Evolutionary conservation across 2,797 vertebrate species (phyloP).

Genomic region (Melanotaenia maccullochi): DNA sequence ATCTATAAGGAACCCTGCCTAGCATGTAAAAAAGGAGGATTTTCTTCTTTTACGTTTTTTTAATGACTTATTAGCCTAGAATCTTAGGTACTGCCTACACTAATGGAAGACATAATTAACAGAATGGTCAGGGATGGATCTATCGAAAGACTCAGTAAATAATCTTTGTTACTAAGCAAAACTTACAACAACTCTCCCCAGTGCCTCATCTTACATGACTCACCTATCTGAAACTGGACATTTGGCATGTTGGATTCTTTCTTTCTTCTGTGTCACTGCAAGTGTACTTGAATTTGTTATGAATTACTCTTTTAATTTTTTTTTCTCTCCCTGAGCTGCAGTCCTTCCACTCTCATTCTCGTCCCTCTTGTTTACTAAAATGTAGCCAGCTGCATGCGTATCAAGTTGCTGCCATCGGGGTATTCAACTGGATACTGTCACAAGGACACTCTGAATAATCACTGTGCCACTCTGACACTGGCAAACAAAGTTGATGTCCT

Average conservation of each 20-base stretch:
- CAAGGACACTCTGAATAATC: conserved; percentile 32
- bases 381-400: conserved; percentile 7
- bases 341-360: background rate
- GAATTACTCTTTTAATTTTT: conserved; percentile 17
- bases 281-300: conserved; percentile 11
- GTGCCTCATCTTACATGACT: conserved; percentile 30
- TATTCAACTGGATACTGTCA: conserved; percentile 27
- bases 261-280: conserved; percentile 21
- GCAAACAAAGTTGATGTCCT: background rate
- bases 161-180: conserved; percentile 13
- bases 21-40: conserved; percentile 34
- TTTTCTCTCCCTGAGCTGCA: background rate
- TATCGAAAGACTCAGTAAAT: conserved; percentile 12
- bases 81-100: background rate
- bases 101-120: conserved; percentile 1
- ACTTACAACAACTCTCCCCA: conserved; percentile 5
- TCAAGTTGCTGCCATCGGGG: conserved; percentile 21
- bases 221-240: conserved; percentile 20
- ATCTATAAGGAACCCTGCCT: conserved; percentile 24
- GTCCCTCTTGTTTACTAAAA: conserved; percentile 11
- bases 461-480: conserved; percentile 10
- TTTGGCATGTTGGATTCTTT: conserved; percentile 42
- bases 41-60: conserved; percentile 22
- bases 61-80: conserved; percentile 14
- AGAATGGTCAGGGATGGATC: background rate